phyloP scores from a whole-genome alignment of 2,888 invertebrate genomes.

The Lycia hirtaria region DNA sequence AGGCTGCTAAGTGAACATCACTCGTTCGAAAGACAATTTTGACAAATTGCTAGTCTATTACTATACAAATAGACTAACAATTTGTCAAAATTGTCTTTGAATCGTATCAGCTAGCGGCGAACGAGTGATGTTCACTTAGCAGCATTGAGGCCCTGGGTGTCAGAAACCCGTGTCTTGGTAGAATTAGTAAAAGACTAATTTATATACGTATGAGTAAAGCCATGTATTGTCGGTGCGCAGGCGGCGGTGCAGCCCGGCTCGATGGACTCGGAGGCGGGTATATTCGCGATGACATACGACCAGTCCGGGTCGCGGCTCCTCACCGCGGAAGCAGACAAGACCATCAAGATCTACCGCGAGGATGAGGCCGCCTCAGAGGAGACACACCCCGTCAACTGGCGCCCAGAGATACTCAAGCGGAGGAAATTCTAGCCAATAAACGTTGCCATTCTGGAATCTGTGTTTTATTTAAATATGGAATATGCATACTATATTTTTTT shows the following conservation, averaged over 20 bases:
- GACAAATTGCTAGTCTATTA: too few species aligned
- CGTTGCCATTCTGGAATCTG: not conserved
- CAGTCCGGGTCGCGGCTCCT: slow-evolving; percentile 97
- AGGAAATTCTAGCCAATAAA: slow-evolving; percentile 90
- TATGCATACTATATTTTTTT: not conserved
- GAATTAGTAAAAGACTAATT: too few species aligned
- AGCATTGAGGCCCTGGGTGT: too few species aligned
- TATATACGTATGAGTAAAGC: too few species aligned
- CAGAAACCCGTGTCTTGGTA: too few species aligned
- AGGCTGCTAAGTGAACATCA: too few species aligned
- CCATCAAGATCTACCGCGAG: slow-evolving; percentile 99
- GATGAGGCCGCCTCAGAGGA: slow-evolving; percentile 98
- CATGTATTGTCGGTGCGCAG: slow-evolving; percentile 68
- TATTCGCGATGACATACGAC: slow-evolving; percentile 98
- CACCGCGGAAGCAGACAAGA: slow-evolving; percentile 99
- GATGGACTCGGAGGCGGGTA: slow-evolving; percentile 99
- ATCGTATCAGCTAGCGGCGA: too few species aligned
- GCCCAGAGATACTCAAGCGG: slow-evolving; percentile 97
- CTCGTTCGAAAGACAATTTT: too few species aligned
- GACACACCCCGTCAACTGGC: slow-evolving; percentile 98
- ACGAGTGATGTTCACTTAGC: too few species aligned
- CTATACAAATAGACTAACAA: too few species aligned
- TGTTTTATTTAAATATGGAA: not conserved
- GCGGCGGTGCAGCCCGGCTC: slow-evolving; percentile 99
- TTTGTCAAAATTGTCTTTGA: too few species aligned